Evolutionary conservation across 2,113 vertebrate species (phyloP).

Genomic region (Pungitius pungitius): DNA sequence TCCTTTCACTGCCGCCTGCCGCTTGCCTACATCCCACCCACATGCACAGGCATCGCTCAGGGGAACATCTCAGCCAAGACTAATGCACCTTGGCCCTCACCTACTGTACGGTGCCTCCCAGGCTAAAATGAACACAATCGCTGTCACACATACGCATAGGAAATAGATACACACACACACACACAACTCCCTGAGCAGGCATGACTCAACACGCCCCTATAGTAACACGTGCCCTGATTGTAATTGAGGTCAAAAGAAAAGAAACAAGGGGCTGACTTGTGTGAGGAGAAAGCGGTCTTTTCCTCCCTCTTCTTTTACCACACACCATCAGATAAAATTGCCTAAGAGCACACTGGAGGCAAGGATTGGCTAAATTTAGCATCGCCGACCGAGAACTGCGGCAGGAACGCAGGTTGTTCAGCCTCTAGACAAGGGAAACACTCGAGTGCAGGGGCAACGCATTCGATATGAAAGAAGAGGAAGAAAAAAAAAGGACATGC

Average conservation of each 20-base stretch:
- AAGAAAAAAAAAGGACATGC: background rate
- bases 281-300: constrained; percentile 49
- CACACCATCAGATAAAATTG: constrained; percentile 57
- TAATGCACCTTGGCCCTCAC: constrained; percentile 67
- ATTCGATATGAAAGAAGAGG: constrained; percentile 4
- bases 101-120: constrained; percentile 51
- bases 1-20: constrained; percentile 43
- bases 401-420: constrained; percentile 23
- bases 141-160: constrained; percentile 45
- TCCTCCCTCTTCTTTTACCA: constrained; percentile 46
- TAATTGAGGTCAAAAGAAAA: constrained; percentile 80
- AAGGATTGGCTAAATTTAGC: constrained; percentile 51
- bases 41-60: constrained; percentile 49
- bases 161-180: constrained; percentile 1
- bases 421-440: constrained; percentile 22
- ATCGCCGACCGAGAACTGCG: constrained; percentile 29
- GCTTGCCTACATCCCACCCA: constrained; percentile 47
- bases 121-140: constrained; percentile 59
- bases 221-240: constrained; percentile 63
- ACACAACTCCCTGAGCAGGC: constrained; percentile 51
- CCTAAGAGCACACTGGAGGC: constrained; percentile 55
- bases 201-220: constrained; percentile 71
- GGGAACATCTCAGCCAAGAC: constrained; percentile 70
- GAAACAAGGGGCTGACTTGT: constrained; percentile 68
- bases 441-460: background rate